phyloP scores from a whole-genome alignment of 2,888 invertebrate genomes.

The Sepioteuthis lessoniana region DNA sequence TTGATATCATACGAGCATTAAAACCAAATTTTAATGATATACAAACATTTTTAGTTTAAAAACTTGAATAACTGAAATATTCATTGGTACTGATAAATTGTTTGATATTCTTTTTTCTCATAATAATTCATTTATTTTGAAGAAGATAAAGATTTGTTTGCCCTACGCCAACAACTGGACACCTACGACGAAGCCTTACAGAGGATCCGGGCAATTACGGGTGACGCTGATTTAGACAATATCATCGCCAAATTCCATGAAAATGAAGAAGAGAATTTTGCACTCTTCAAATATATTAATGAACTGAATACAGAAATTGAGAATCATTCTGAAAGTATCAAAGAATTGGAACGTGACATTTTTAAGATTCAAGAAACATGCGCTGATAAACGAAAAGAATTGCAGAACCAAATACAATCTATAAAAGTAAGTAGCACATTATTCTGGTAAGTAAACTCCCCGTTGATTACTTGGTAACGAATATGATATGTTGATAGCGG shows the following conservation, averaged over 20 bases:
- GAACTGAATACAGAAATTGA: conserved; percentile 81
- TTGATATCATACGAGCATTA: background rate
- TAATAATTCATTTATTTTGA: background rate
- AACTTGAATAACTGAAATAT: background rate
- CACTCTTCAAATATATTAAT: conserved; percentile 90
- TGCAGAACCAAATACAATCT: conserved; percentile 16
- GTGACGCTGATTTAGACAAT: conserved; percentile 69
- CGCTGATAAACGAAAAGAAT: background rate
- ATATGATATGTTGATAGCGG: background rate
- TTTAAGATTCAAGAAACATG: background rate
- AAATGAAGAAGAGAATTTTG: conserved; percentile 91
- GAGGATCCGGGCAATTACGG: conserved; percentile 79
- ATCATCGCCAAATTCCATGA: conserved; percentile 84
- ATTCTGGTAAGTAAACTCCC: background rate
- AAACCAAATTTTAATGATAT: background rate
- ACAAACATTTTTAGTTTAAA: background rate
- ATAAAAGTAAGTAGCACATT: background rate
- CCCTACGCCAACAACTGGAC: conserved; percentile 82
- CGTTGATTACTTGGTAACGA: background rate
- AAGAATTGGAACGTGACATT: conserved; percentile 77
- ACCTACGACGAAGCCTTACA: conserved; percentile 84
- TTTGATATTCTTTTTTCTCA: background rate
- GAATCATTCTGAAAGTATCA: conserved; percentile 62
- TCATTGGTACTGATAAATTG: background rate
- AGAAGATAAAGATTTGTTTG: conserved; percentile 80